Evolutionary conservation across 2,888 invertebrate species (phyloP).

Genomic region (Spodoptera exigua): DNA sequence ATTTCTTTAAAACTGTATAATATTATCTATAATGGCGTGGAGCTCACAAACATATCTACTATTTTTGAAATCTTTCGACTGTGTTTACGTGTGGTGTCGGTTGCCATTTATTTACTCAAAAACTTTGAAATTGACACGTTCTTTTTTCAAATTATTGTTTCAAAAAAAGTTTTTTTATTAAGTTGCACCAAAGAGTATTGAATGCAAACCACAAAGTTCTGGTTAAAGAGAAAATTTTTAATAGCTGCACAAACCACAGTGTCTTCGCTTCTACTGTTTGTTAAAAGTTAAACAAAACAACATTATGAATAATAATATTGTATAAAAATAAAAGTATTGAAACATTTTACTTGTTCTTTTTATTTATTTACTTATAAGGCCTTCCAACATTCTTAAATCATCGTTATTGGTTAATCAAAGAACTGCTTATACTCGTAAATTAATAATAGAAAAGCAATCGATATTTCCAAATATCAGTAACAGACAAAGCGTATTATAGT

Average conservation of each 20-base stretch:
- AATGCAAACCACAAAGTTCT: slow-evolving; percentile 47
- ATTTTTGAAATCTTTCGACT: no score
- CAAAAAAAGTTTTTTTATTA: slow-evolving; percentile 43
- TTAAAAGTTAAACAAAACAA: slow-evolving; percentile 41
- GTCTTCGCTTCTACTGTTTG: slow-evolving; percentile 55
- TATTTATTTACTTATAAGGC: background rate
- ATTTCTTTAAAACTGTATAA: slow-evolving; percentile 8
- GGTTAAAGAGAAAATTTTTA: slow-evolving; percentile 38
- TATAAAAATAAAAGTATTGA: slow-evolving; percentile 61
- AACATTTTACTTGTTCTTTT: slow-evolving; percentile 37
- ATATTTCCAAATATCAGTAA: slow-evolving; percentile 22
- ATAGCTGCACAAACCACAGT: slow-evolving; percentile 56
- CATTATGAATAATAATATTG: slow-evolving; percentile 53
- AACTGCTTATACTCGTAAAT: no score
- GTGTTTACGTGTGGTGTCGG: slow-evolving; percentile 48
- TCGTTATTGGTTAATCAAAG: no score
- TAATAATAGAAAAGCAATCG: slow-evolving; percentile 17
- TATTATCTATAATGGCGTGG: slow-evolving; percentile 11
- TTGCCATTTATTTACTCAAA: slow-evolving; percentile 42
- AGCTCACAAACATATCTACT: slow-evolving; percentile 16
- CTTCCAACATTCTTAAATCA: background rate
- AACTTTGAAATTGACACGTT: slow-evolving; percentile 24
- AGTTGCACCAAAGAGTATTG: slow-evolving; percentile 61
- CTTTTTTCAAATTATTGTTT: slow-evolving; percentile 29
- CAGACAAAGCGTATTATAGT: slow-evolving; percentile 46